Evolutionary conservation across 2,888 invertebrate species (phyloP), one percentile per base, ranked within the genome.

Genomic region (Thalpophila matura): DNA sequence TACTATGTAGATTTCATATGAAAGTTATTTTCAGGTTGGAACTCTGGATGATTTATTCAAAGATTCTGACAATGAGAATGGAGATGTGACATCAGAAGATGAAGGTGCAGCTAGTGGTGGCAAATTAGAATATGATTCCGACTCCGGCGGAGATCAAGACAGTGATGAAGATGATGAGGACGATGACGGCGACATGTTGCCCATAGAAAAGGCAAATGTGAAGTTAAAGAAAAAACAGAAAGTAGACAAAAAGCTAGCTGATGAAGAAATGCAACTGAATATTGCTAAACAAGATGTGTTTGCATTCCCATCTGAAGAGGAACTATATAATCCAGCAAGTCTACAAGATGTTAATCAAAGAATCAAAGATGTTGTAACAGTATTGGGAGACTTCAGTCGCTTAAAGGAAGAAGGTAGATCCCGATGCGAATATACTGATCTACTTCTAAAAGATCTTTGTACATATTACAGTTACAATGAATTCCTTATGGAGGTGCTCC

Each of bases 391-490:
- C 89, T 99, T 99, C 80, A 96, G 95, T 72, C 96, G 93, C 62
- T 91, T 97, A 37, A 96, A 97, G 50, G 96, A 97, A 77, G 93
- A 95, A 9, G 95, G 95, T 2, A 97, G 97, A 81, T 96, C 97
- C 2, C 96, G 99, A 29, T 95, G 96, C 61, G 99, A 99, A 74
- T 99, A 99, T 86, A 89, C 97, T 14, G 96, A 97, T 0, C 94
- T 98, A 49, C 94, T 99, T 31, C 96, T 96, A 55, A 96, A 96
- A 80, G 99, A 99, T 94, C 95, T 99, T 49, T 99, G 99, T 84
- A 95, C 96, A 24, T 99, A 99, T 89, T 99, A 99, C 95, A 98
- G 98, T 86, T 99, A 99, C 89, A 99, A 99, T 93, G 97, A 98
- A 57, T 99, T 98, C 89, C 93, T 99, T 14, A 99, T 99, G 98